Evolutionary conservation across 2,113 vertebrate genomes (phyloP), one percentile per base, ranked within the genome.

Genomic region (Stegastes partitus): DNA sequence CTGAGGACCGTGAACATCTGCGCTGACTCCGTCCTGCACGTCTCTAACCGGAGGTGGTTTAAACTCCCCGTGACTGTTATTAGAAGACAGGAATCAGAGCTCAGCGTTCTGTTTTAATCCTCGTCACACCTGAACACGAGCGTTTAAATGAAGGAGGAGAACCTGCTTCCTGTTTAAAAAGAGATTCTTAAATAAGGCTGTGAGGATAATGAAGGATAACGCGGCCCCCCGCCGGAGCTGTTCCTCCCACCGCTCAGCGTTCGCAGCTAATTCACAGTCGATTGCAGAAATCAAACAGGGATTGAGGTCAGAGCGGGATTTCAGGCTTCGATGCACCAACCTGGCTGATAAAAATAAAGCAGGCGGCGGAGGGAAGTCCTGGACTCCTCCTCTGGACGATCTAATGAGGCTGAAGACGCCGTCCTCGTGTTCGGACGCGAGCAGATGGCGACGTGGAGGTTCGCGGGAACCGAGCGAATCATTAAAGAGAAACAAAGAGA

Each of bases 191-290:
- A 88, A 88, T 69, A 56, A 68, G 79, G 14, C 59, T 77, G 67
- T 77, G 56, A 62, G 57, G 54, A 80, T 82, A 75, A 89, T 80
- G 66, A 87, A 83, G 79, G 68, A 79, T 78, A 88, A 86, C 79
- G 51, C 42, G 45, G 66, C 55, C 54, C 79, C 61, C 61, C 39
- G 58, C 79, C 57, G 57, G 22, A 79, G 61, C 56, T 75, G 61
- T 37, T 68, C 55, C 75, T 62, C 74, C 45, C 50, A 68, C 74
- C 72, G 62, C 11, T 64, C 49, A 56, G 42, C 72, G 70, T 78
- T 73, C 67, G 65, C 64, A 69, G 53, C 49, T 76, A 79, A 79
- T 84, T 81, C 64, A 57, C 74, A 79, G 63, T 18, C 56, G 45
- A 75, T 11, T 19, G 74, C 58, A 76, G 69, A 86, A 56, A 81